Base-by-base conservation (phyloP, 2,113 vertebrate species). In the Pseudopodoces humilis region DNA sequence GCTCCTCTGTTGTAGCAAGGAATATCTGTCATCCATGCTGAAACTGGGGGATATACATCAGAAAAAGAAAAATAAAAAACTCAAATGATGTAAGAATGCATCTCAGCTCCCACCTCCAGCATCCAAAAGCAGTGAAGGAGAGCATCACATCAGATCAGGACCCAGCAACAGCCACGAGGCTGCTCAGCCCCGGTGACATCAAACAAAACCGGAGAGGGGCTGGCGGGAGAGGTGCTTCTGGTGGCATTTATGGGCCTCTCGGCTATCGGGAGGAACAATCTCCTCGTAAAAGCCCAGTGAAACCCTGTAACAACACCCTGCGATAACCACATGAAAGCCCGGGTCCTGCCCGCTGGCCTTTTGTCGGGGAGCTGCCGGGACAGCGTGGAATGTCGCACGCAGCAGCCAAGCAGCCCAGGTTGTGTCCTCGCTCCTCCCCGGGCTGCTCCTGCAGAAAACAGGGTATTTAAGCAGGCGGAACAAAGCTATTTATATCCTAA, bases 321-420 rank as follows among this genome's bases (percentile, higher is more conserved):
- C 13, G 33, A 97, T 86, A 90, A 70, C 74, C 91, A 86, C 96
- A 67, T 83, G 86, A 97, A 94, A 96, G 95, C 25, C 75, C 12
- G 25, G 44, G n/a, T 46, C 22, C 75, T 75, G 39, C 9, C 10
- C 9, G 27, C 23, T 44, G 86, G 64, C 88, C 82, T 82, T 85
- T 87, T 47, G 80, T 72, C 75, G 13, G 24, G 91, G 63, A 91
- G 31, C 93, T 11, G 44, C 60, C 71, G 59, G 92, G 6, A 28
- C 55, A 37, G 28, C 19, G 75, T 46, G 96, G 92, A 96, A 97
- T 96, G 92, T 88, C 65, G 13, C 74, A 82, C 8, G 58, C 65
- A 37, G 23, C n/a, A 43, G 89, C 2, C 28, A 68, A 93, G 86
- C 59, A 56, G 83, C 93, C 79, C 75, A 46, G 78, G 82, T 27